Evolutionary conservation across 2,888 invertebrate species (phyloP), one percentile per base, ranked within the genome.

Genomic region (Noctua janthina): DNA sequence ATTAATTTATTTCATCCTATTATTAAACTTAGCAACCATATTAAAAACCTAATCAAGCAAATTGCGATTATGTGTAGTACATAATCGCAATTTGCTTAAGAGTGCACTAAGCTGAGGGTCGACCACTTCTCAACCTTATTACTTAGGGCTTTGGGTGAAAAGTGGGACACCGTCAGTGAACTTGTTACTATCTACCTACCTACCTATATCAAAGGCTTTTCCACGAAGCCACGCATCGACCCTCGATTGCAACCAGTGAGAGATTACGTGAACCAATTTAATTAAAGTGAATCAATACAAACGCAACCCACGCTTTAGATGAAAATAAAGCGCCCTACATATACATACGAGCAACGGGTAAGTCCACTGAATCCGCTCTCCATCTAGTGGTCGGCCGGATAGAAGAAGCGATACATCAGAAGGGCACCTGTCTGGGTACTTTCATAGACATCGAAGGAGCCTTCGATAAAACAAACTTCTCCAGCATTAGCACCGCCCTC

Each of bases 251-350:
- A 84, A 43, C 68, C 35, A 39, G 20, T 39, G 23, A 66, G 43
- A 35, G 39, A 39, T 64, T 79, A 54, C 62, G 56, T 35, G 79
- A 85, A 64, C 69, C 56, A 69, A 51, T 79, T 62, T 64, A 76
- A 72, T 68, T n/a, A n/a, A 56, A 79, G 20, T 13, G 51, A 81
- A 84, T 79, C 72, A 73, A 82, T 84, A 84, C 17, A 29, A n/a
- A 72, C 29, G 29, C 29, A 29, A 29, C 29, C 29, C 29, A 29
- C 59, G 59, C 71, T 54, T 35, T 35, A 23, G 20, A n/a, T 62
- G 71, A 29, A 68, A 71, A 71, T 81, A 84, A 54, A 62, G 46
- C 29, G 29, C 20, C 71, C 79, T 20, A n/a, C 35, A 35, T 10
- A 11, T 59, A 62, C 6, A 17, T 29, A 29, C 29, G 17, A 62